Evolutionary conservation across 2,888 invertebrate genomes (phyloP).

Genomic region (Scotopteryx bipunctaria): DNA sequence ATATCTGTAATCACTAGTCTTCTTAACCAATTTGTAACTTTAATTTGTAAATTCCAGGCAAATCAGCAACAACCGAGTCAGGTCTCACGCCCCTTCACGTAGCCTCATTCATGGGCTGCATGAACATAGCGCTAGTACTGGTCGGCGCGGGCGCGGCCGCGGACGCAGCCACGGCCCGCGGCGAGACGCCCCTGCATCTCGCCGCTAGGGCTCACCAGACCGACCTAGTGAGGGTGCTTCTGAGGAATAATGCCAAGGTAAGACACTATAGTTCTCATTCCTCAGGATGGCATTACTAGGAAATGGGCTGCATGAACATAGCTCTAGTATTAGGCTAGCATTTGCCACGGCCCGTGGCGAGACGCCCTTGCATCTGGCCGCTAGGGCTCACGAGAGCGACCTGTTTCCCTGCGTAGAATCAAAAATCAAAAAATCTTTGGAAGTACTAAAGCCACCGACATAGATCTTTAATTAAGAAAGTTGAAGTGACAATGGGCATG

Average conservation of each 20-base stretch:
- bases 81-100: slow-evolving; percentile 98
- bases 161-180: slow-evolving; percentile 97
- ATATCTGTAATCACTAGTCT: no score
- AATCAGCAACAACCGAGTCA: slow-evolving; percentile 88
- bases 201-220: slow-evolving; percentile 99
- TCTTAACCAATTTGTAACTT: neutral
- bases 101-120: slow-evolving; percentile 99
- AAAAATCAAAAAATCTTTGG: no score
- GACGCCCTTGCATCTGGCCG: neutral
- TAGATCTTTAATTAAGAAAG: no score
- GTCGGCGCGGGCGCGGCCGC: slow-evolving; percentile 96
- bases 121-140: slow-evolving; percentile 98
- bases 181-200: slow-evolving; percentile 97
- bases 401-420: no score
- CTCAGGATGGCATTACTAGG: no score
- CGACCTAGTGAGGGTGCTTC: slow-evolving; percentile 96
- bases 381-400: no score
- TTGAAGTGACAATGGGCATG: no score
- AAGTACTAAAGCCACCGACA: no score
- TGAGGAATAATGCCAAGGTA: slow-evolving; percentile 96
- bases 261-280: no score
- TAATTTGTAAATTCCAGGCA: slow-evolving; percentile 59
- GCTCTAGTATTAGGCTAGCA: no score
- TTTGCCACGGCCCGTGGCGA: no score
- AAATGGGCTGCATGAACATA: no score